Conservation (phyloP, 2,113 vertebrate genomes). For the Rhinopomastus cyanomelas region DNA sequence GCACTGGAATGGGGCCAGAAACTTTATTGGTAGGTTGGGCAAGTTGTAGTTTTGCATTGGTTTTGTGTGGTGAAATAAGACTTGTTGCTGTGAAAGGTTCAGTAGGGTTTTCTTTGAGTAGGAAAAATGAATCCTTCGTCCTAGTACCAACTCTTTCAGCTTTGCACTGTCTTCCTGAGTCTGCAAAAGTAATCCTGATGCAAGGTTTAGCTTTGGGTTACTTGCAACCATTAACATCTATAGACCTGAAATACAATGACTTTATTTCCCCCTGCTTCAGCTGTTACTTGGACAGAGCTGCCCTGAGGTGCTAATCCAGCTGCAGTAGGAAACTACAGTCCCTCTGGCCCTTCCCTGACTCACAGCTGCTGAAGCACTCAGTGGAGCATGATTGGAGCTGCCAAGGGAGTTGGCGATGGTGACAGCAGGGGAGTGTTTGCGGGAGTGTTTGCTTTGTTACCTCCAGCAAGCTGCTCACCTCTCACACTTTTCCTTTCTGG, state of each 20-base stretch:
- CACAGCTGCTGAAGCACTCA: neutral
- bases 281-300: neutral
- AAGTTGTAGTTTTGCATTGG: neutral
- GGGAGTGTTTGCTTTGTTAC: fast-evolving
- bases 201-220: neutral
- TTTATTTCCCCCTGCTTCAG: neutral
- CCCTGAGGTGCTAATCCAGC: neutral
- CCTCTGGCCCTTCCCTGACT: neutral
- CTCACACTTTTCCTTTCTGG: neutral
- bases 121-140: neutral
- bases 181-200: neutral
- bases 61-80: neutral
- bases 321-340: neutral
- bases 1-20: neutral
- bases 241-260: fast-evolving
- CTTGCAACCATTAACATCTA: fast-evolving
- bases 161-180: neutral
- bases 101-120: neutral
- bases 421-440: fast-evolving
- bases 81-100: neutral
- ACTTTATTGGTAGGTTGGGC: neutral
- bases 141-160: neutral
- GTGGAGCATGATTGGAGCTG: neutral
- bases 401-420: neutral
- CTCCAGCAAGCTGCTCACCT: neutral